A percentile compares a stretch with the other conserved stretches of the same genome.
These are phyloP conservation scores for Catocala sponsa DNA, from an alignment of 2,888 invertebrate species.

Conservation along the genomic window DNA sequence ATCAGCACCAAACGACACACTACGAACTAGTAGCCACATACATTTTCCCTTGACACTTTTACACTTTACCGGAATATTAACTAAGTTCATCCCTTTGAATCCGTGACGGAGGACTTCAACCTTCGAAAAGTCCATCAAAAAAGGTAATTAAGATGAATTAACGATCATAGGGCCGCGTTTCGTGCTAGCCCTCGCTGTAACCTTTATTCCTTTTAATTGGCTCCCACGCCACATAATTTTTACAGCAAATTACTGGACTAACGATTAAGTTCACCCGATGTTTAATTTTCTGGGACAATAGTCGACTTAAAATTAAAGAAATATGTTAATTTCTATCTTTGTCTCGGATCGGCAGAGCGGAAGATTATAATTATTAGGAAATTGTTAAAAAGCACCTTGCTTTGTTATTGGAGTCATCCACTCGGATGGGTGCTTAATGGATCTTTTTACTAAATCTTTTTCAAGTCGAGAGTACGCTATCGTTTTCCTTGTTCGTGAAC, in stretches of 20 bases:
- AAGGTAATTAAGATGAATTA: conserved; percentile 78
- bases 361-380: conserved; percentile 85
- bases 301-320: conserved; percentile 80
- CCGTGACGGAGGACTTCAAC: conserved; percentile 53
- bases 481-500: conserved; percentile 49
- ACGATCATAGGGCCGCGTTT: conserved; percentile 66
- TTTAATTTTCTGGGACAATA: conserved; percentile 84
- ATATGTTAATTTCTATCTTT: conserved; percentile 85
- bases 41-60: conserved; percentile 50
- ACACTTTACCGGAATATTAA: conserved; percentile 65
- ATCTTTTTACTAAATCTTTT: conserved; percentile 60
- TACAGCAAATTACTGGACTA: conserved; percentile 75
- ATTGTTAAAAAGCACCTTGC: conserved; percentile 71
- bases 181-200: conserved; percentile 49
- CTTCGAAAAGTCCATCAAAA: conserved; percentile 68
- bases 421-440: conserved; percentile 60
- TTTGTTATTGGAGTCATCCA: conserved; percentile 64
- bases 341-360: conserved; percentile 79
- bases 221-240: conserved; percentile 78
- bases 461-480: conserved; percentile 49
- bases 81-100: conserved; percentile 62
- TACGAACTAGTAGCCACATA: conserved; percentile 25
- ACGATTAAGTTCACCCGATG: conserved; percentile 76
- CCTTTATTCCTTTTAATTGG: conserved; percentile 70
- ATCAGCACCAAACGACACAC: conserved; percentile 30